Conservation (phyloP, 2,113 vertebrate genomes). For the Pollimyrus isidori region DNA sequence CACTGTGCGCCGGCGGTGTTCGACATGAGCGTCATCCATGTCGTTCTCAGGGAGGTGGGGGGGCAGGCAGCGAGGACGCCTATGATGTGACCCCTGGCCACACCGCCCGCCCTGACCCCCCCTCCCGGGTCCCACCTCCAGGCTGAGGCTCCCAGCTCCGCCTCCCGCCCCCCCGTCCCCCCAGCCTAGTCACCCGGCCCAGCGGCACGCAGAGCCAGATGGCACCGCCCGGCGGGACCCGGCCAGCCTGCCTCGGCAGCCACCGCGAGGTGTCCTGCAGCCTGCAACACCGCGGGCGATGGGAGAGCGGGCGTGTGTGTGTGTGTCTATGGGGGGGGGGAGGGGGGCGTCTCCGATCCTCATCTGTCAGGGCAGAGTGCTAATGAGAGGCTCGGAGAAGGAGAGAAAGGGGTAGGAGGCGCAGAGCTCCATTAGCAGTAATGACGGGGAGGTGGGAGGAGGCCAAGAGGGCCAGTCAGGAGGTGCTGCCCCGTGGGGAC, state of each 20-base stretch:
- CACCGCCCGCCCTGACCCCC: neutral
- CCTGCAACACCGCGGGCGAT: neutral
- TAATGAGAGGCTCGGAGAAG: constrained; percentile 44
- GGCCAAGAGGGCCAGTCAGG: constrained; percentile 1
- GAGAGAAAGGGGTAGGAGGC: constrained; percentile 19
- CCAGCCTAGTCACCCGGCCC: neutral
- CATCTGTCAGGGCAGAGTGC: constrained; percentile 44
- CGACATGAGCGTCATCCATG: neutral
- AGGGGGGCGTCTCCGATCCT: constrained; percentile 19
- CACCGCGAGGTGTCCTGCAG: constrained; percentile 3
- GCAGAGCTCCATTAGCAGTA: constrained; percentile 17
- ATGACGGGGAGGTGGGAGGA: constrained; percentile 36
- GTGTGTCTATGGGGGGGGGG: neutral
- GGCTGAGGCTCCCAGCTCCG: neutral
- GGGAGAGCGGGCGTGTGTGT: constrained; percentile 25
- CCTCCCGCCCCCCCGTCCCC: too few species aligned
- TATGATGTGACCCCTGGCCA: neutral
- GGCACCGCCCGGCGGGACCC: neutral
- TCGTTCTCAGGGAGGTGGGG: neutral
- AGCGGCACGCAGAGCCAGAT: neutral
- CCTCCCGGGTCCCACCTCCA: neutral
- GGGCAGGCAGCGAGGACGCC: neutral
- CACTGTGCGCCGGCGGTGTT: neutral
- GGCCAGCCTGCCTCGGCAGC: neutral
- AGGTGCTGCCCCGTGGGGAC: neutral